These are phyloP conservation scores for Stegostoma tigrinum DNA, from an alignment of 2,113 vertebrate species.

Conservation along the genomic window DNA sequence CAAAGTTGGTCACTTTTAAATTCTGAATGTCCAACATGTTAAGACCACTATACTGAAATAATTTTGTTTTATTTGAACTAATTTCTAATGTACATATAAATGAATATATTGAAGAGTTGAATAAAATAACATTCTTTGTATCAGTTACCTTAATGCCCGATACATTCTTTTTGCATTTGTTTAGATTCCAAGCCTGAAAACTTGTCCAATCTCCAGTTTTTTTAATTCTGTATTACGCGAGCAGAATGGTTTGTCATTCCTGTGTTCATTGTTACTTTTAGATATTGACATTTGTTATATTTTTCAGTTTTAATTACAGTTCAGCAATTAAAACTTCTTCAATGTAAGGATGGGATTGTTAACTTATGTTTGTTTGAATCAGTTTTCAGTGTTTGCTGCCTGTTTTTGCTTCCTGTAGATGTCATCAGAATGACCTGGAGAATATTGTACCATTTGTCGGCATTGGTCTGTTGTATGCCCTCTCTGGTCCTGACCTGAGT, in stretches of 20 bases:
- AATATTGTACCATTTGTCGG: conserved; percentile 78
- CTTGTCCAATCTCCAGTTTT: background rate
- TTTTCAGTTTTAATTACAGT: background rate
- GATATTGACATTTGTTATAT: background rate
- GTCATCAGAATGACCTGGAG: conserved; percentile 87
- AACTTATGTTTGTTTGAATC: background rate
- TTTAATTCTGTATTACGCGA: background rate
- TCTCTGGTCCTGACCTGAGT: conserved; percentile 65
- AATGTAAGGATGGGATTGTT: background rate
- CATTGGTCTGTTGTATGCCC: conserved; percentile 72
- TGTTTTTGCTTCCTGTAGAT: conserved; percentile 52
- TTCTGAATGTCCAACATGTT: background rate
- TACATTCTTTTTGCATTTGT: background rate
- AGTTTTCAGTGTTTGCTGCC: background rate
- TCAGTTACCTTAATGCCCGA: background rate
- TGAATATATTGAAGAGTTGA: background rate
- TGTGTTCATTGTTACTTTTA: background rate
- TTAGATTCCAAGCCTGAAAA: background rate
- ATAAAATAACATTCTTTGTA: background rate
- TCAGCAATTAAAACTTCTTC: background rate
- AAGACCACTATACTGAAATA: background rate
- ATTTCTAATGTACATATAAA: too few relatives aligned
- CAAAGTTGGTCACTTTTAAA: background rate
- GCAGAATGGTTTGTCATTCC: background rate
- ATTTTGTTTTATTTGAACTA: background rate